Percentiles rank a stretch among this genome's conserved stretches.
Evolutionary conservation across 2,797 vertebrate species (phyloP).

Genomic region (Halcyon badia): DNA sequence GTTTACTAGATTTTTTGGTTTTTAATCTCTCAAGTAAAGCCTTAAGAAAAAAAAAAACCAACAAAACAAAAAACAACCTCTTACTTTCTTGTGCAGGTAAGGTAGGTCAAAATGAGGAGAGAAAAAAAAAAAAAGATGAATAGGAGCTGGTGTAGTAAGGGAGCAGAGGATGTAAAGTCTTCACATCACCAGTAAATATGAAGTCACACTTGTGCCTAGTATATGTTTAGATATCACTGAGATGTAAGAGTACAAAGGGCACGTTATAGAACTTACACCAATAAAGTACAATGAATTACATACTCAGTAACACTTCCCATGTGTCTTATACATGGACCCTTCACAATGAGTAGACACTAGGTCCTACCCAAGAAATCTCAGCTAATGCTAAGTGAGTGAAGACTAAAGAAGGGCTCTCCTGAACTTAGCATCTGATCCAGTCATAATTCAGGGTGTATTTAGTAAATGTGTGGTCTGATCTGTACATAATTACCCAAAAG

Average conservation of each 20-base stretch:
- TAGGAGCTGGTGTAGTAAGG: background rate
- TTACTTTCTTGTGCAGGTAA: background rate
- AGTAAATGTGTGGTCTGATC: background rate
- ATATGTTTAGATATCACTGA: fast-evolving
- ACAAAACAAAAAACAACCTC: background rate
- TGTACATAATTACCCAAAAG: background rate
- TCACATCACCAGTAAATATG: background rate
- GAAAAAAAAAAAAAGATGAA: background rate
- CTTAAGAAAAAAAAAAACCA: background rate
- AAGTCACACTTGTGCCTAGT: background rate
- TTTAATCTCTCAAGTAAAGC: background rate
- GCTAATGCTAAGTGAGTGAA: background rate
- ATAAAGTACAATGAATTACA: background rate
- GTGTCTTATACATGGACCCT: background rate
- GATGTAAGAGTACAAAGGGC: background rate
- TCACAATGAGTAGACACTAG: background rate
- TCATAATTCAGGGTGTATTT: background rate
- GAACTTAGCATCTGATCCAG: background rate
- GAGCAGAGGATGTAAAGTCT: background rate
- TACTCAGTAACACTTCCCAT: background rate
- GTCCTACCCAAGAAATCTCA: background rate
- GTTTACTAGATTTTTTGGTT: background rate
- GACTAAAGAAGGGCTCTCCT: background rate
- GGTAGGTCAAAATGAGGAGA: background rate
- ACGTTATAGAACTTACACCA: background rate